Evolutionary conservation across 2,113 vertebrate genomes (phyloP), one percentile per base, ranked within the genome.

Genomic region (Zapus hudsonius): DNA sequence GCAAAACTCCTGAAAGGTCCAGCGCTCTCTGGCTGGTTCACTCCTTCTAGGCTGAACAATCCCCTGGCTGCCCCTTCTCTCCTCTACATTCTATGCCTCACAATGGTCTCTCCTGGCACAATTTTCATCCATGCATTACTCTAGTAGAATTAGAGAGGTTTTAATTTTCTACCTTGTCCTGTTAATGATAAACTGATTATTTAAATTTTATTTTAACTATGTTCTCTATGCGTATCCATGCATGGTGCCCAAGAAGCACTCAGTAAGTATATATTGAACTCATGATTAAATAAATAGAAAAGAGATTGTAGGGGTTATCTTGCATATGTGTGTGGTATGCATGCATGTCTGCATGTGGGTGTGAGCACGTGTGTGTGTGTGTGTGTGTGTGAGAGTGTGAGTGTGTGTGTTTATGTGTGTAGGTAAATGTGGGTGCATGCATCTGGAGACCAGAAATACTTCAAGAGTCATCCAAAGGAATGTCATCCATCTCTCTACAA

Each of bases 241-340:
- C 31, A 44, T 55, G 47, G 27, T 17, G 90, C 8, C 47, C 36
- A 64, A 84, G 36, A 76, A 11, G 33, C 44, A 33, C 4, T 73
- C 15, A 84, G 57, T 42, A 94, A 76, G 38, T 42, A n/a, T 73
- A 3, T 59, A 63, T 31, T 74, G 12, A 70, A 90, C 87, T 83
- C 55, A 93, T 72, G 40, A 84, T 89, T 86, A 64, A 82, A 83
- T 84, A 84, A 95, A 57, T 13, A 85, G 13, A 38, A 59, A 87
- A 88, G 5, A 69, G 11, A 52, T 12, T 15, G 52, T 52, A 52
- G 52, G 52, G 52, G 52, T 7, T 52, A 52, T 52, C 16, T 52
- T 52, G 52, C 11, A 12, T 12, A 52, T 52, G 52, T 52, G 12
- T 52, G 52, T 52, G 52, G 52, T 52, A 52, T 52, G 52, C 11